These are phyloP conservation scores for Ditylenchus weischeri DNA, from an alignment of 2,888 invertebrate species.

Conservation along the genomic window DNA sequence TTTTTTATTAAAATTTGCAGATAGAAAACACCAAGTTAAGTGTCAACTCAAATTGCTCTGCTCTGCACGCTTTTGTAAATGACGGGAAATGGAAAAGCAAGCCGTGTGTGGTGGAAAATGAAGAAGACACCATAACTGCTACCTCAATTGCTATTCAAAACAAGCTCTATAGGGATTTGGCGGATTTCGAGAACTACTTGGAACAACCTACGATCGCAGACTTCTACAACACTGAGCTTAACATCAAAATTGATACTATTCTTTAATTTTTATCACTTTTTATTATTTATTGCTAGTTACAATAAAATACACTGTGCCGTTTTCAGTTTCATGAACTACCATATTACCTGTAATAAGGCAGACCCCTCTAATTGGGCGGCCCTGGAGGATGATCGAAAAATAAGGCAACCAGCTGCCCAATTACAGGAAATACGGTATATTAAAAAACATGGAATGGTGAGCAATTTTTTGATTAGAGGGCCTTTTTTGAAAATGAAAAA, in stretches of 20 bases:
- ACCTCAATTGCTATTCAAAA: constrained; percentile 73
- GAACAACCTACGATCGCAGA: constrained; percentile 78
- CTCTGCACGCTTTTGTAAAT: constrained; percentile 30
- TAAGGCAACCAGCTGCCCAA: no score
- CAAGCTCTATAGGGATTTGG: constrained; percentile 73
- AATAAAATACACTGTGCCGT: not conserved
- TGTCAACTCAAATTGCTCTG: constrained; percentile 29
- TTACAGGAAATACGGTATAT: no score
- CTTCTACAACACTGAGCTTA: constrained; percentile 78
- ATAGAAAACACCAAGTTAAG: constrained; percentile 37
- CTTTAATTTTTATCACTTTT: not conserved
- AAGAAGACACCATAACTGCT: constrained; percentile 61
- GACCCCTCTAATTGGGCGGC: no score
- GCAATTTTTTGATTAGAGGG: no score
- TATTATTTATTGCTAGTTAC: not conserved
- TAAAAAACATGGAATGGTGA: no score
- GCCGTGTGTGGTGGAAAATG: constrained; percentile 45
- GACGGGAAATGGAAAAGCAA: constrained; percentile 33
- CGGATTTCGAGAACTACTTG: constrained; percentile 94
- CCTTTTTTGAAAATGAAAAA: no score
- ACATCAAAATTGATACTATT: constrained; percentile 65
- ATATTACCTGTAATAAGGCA: no score
- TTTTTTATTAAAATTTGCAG: no score
- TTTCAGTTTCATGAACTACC: no score
- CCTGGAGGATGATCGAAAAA: no score